Evolutionary conservation across 2,888 invertebrate genomes (phyloP), one percentile per base, ranked within the genome.

Genomic region (Andrena flavipes): DNA sequence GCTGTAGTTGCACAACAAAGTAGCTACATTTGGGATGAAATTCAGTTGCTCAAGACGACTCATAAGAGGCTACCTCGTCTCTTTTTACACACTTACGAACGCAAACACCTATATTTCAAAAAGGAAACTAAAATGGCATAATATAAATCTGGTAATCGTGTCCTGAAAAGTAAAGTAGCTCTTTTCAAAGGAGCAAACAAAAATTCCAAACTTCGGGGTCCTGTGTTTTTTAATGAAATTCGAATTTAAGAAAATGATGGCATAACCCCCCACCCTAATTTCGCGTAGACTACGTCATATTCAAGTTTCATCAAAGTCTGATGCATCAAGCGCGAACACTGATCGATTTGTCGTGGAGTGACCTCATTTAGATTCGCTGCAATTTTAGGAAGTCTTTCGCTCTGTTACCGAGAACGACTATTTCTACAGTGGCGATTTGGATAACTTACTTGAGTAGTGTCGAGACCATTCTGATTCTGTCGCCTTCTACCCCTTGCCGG

Each of bases 401-500:
- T 16, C 2, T 20, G 8, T 8, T 54, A 54, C n/a, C n/a, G 2
- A n/a, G 8, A 54, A 54, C 16, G 20, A 23, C 2, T 48, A 16
- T 42, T 48, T 48, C 6, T 54, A 23, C 10, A 2, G 7, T 54
- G 2, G 30, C 33, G 16, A 68, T 23, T 35, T 51, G 59, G 8
- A 10, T 10, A 69, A 82, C 83, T 70, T 84, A 93, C 94, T 91
- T 93, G 93, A 68, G 94, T 89, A 59, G 92, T 92, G 84, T 94
- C 93, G 84, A 94, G 91, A 79, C 94, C 93, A 92, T 94, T 93
- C 81, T 93, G 93, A 82, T 92, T 93, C 76, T 92, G 92, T 29
- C 93, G 92, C 91, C 93, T 92, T 54, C 92, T 87, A 63, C 92
- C 91, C 30, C 92, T 88, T 2, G 93, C 91, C 64, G 93, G 92